Base-by-base conservation (phyloP, 2,888 invertebrate genomes). In the Cinara cedri region DNA sequence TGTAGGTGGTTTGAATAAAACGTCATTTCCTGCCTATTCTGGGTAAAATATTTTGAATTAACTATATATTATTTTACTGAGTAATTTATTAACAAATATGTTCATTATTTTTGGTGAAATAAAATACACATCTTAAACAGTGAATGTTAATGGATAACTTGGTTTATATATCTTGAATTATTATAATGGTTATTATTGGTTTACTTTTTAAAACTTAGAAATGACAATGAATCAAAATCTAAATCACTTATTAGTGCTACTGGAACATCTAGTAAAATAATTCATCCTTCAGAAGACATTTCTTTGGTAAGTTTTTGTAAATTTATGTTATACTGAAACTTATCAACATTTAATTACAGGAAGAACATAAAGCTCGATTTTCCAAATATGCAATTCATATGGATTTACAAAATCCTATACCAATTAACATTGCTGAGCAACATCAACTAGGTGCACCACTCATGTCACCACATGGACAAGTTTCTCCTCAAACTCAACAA, bases 241-340 rank as follows among this genome's bases (percentile, higher is more conserved):
- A 86, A 87, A 42, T 86, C 86, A 82, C 88, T 92, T 11, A 92
- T 93, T 72, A 91, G 91, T 16, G 90, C 92, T n/a, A 91, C 93
- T 9, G 93, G 94, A 62, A 92, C 94, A 9, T 91, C 93, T 55
- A 93, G 94, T 84, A 93, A 93, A 87, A 97, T 97, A 80, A 90
- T 97, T 83, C 97, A 97, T 86, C 97, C 97, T 0, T 92, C 94
- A 0, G 97, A 97, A 86, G 96, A 96, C 86, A 90, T 96, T 75
- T 97, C 97, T 46, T 84, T 91, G 86, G 90, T 89, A 84, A 85
- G 86, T 84, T 54, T 74, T 55, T 46, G 2, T 65, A 19, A 57
- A 65, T 34, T 63, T 9, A 63, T 70, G 14, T 34, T 34, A 34
- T 34, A 34, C 6, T 34, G 6, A 4, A 34, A 34, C 34, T 34